These are phyloP conservation scores for Beris chalybata DNA, from an alignment of 2,888 invertebrate species.

Conservation along the genomic window DNA sequence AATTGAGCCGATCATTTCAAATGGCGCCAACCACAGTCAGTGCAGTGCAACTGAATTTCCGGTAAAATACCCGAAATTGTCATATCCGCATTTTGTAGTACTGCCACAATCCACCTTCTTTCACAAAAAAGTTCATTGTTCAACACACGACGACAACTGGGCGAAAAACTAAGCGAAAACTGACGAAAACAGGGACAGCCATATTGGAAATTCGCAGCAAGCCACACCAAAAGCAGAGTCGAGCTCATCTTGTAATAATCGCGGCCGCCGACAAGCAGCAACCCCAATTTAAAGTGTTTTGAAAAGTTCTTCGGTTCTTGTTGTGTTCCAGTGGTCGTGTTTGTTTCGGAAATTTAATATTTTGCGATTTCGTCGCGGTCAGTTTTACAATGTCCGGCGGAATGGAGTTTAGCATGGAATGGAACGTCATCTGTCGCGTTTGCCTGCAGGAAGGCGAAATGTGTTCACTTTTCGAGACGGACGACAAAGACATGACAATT, in stretches of 20 bases:
- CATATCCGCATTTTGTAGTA: too few relatives aligned
- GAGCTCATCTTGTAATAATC: conserved; percentile 27
- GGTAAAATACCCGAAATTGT: too few relatives aligned
- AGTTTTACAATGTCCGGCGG: neutral
- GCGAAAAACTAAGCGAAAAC: neutral
- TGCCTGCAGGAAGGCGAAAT: conserved; percentile 50
- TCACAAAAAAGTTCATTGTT: too few relatives aligned
- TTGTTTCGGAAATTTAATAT: neutral
- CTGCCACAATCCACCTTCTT: too few relatives aligned
- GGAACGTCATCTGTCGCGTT: conserved; percentile 51
- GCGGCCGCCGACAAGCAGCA: conserved; percentile 11
- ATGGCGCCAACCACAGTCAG: too few relatives aligned
- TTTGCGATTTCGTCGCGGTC: neutral
- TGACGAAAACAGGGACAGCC: neutral
- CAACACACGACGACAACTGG: too few relatives aligned
- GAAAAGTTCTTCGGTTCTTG: conserved; percentile 9
- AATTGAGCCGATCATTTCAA: too few relatives aligned
- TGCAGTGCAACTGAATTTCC: too few relatives aligned
- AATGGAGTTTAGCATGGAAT: conserved; percentile 45
- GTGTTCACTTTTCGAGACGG: conserved; percentile 48
- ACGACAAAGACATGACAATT: conserved; percentile 46
- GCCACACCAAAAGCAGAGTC: conserved; percentile 10
- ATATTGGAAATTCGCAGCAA: conserved; percentile 23
- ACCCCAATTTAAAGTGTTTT: conserved; percentile 29
- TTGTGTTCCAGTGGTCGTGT: neutral